Percentiles rank a stretch among this genome's conserved stretches.
Evolutionary conservation across 2,888 invertebrate species (phyloP).

Genomic region (Drosophila gaucha): DNA sequence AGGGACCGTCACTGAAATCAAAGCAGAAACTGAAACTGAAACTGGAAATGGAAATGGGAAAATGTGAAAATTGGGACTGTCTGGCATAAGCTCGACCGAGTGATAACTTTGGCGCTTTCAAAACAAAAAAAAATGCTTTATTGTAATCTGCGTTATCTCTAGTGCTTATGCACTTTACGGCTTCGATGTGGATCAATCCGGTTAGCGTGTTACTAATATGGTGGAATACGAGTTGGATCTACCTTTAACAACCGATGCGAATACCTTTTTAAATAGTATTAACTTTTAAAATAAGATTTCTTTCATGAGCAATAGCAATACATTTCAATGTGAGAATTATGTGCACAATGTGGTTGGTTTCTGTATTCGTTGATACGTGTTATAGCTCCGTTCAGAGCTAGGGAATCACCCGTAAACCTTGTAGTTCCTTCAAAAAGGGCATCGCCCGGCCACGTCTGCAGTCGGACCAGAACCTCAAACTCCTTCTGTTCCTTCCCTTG

Average conservation of each 20-base stretch:
- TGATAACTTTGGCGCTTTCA: too few relatives aligned
- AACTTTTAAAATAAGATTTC: not conserved
- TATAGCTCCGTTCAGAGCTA: conserved; percentile 43
- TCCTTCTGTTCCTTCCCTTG: not conserved
- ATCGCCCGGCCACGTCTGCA: conserved; percentile 45
- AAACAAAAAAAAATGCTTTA: conserved; percentile 29
- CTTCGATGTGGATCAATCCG: not conserved
- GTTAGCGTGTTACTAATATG: not conserved
- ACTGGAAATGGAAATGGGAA: conserved; percentile 9
- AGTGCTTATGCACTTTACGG: conserved; percentile 12
- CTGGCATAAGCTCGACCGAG: not conserved
- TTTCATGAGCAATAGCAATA: conserved; percentile 49
- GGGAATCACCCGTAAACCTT: not conserved
- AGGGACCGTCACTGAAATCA: conserved; percentile 5
- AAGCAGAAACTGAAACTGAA: conserved; percentile 7
- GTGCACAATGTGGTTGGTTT: conserved; percentile 42
- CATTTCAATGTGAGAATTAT: conserved; percentile 37
- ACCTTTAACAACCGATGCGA: too few relatives aligned
- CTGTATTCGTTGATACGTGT: conserved; percentile 44
- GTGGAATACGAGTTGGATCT: not conserved
- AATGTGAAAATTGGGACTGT: conserved; percentile 9
- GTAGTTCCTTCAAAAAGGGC: conserved; percentile 49
- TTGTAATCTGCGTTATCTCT: conserved; percentile 24
- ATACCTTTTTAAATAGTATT: too few relatives aligned
- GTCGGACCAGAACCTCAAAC: conserved; percentile 32